These are phyloP conservation scores for Ispidina picta DNA, from an alignment of 2,797 vertebrate species.

Conservation along the genomic window DNA sequence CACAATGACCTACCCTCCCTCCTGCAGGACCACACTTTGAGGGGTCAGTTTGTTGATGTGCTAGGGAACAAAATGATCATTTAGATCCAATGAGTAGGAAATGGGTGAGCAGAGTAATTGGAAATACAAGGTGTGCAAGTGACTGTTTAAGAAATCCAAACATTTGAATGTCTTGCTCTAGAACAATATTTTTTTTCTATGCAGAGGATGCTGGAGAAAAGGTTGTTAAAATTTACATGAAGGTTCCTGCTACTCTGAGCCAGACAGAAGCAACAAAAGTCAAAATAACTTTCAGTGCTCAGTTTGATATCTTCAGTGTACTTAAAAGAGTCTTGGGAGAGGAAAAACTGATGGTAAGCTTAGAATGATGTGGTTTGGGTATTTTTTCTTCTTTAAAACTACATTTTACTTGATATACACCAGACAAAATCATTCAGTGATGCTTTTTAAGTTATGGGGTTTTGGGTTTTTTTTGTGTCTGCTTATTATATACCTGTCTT, in stretches of 20 bases:
- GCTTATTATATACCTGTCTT: neutral
- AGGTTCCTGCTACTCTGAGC: conserved; percentile 69
- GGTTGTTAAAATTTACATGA: conserved; percentile 76
- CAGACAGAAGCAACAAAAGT: conserved; percentile 75
- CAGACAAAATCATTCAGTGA: neutral
- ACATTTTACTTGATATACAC: neutral
- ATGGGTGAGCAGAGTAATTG: neutral
- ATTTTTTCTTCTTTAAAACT: neutral
- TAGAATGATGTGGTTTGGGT: neutral
- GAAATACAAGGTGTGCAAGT: neutral
- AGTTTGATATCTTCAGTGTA: conserved; percentile 65
- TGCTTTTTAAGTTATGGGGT: neutral
- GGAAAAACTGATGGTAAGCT: conserved; percentile 66
- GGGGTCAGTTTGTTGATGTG: neutral
- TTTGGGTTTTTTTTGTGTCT: neutral
- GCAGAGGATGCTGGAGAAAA: conserved; percentile 72
- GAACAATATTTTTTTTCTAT: neutral
- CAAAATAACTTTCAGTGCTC: conserved; percentile 80
- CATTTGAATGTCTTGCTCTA: neutral
- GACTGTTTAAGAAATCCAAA: neutral
- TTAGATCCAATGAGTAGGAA: neutral
- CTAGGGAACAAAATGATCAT: neutral
- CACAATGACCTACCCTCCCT: rapidly evolving
- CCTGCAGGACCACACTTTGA: neutral
- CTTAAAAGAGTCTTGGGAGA: conserved; percentile 73